Evolutionary conservation across 2,797 vertebrate species (phyloP).

Genomic region (Microctenopoma steveboyesi): DNA sequence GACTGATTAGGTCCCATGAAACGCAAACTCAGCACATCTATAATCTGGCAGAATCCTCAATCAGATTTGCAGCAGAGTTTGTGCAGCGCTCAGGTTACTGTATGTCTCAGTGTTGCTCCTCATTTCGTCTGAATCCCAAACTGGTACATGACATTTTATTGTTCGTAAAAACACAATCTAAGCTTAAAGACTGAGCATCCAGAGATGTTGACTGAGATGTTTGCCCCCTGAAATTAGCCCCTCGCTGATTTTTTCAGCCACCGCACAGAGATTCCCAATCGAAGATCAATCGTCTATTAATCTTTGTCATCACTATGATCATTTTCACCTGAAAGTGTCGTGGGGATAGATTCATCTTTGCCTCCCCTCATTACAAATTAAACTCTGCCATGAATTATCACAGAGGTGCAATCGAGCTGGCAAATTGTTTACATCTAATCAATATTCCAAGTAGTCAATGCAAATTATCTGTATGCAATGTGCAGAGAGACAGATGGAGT

Average conservation of each 20-base stretch:
- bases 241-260: background rate
- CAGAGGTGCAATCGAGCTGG: constrained; percentile 29
- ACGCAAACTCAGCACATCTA: constrained; percentile 42
- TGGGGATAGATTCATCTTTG: constrained; percentile 31
- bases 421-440: constrained; percentile 60
- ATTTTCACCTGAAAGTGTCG: background rate
- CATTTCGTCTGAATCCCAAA: too few relatives aligned
- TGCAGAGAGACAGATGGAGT: constrained; percentile 47
- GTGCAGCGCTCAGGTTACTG: background rate
- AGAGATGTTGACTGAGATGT: background rate
- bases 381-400: constrained; percentile 44
- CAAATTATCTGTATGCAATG: constrained; percentile 48
- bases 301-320: constrained; percentile 38
- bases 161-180: too few relatives aligned
- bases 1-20: constrained; percentile 28
- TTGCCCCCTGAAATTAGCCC: background rate
- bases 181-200: background rate
- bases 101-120: too few relatives aligned
- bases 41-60: constrained; percentile 17
- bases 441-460: constrained; percentile 51
- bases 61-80: constrained; percentile 10
- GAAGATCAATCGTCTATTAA: constrained; percentile 45
- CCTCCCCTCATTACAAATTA: constrained; percentile 36
- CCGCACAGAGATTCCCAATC: constrained; percentile 29
- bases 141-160: too few relatives aligned